Conservation (phyloP, 2,888 invertebrate species). For the Willowsia nigromaculata region DNA sequence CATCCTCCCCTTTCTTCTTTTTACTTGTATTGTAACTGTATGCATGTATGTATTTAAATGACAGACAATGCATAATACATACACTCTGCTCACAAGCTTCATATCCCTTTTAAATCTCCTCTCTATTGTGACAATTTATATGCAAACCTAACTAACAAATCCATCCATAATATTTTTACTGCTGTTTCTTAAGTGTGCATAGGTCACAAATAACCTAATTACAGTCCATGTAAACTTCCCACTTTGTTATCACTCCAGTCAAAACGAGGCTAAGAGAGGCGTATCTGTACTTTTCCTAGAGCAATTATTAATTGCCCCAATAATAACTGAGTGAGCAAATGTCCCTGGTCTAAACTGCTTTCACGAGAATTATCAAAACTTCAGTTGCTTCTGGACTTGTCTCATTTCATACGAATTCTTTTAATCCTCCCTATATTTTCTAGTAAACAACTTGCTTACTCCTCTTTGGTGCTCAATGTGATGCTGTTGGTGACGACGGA, state of each 20-base stretch:
- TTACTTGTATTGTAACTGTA: background rate
- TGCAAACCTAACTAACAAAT: background rate
- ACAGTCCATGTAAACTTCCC: background rate
- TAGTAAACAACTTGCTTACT: background rate
- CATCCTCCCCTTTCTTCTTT: background rate
- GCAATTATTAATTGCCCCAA: background rate
- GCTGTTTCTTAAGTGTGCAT: background rate
- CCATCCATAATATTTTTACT: background rate
- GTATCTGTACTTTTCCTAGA: background rate
- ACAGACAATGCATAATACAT: background rate
- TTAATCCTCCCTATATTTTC: background rate
- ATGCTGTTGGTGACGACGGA: slow-evolving; percentile 39
- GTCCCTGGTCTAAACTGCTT: background rate
- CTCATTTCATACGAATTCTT: background rate
- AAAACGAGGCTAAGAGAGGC: background rate
- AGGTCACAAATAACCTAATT: background rate
- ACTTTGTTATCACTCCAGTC: background rate
- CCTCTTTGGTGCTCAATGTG: background rate
- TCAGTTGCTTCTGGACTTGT: background rate
- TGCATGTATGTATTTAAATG: background rate
- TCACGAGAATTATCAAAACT: background rate
- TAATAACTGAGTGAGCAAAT: background rate
- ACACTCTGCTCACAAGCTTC: background rate
- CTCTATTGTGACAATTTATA: background rate
- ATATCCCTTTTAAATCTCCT: background rate